Base-by-base conservation (phyloP, 2,888 invertebrate genomes). In the Eubasilissa splendida region DNA sequence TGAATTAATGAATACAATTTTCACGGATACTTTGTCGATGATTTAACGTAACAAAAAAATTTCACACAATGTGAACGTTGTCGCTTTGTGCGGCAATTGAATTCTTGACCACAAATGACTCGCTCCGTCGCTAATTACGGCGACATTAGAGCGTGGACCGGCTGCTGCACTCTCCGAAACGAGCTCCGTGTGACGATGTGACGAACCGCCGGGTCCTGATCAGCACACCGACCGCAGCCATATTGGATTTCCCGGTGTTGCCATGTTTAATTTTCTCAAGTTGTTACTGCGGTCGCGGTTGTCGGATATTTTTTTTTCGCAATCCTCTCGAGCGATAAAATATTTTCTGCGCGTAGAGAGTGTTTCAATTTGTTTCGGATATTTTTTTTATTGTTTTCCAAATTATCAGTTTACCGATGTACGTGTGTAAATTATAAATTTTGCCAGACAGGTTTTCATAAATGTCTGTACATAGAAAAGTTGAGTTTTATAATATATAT, bases 161-260 rank as follows among this genome's bases (percentile, higher is more conserved):
- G 1, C n/a, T 11, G 1, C n/a, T 11, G 14, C 60, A 8, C 60
- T 12, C 60, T 42, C n/a, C 11, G 60, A n/a, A 14, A 4, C 60
- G n/a, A 58, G 60, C n/a, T n/a, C 60, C 60, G 4, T 4, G 31
- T 10, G 65, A 12, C 42, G 22, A 33, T 10, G 65, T 65, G 11
- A 58, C 12, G 22, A 9, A 58, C 58, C 10, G n/a, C 58, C 71
- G 31, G 11, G 66, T 8, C 22, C 71, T 14, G 71, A 56, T n/a
- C 22, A 5, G n/a, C 33, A 56, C 54, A 56, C 42, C 31, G 56
- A 73, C 71, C 71, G n/a, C 71, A 73, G 58, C 58, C 71, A 58
- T 73, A 73, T 58, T 73, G 42, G 56, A 73, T 73, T 73, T 58
- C 56, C 31, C n/a, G 33, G 42, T 8, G 56, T 56, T 33, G 71